These are phyloP conservation scores for Bovichtus variegatus DNA, from an alignment of 2,797 vertebrate genomes.

Conservation along the genomic window DNA sequence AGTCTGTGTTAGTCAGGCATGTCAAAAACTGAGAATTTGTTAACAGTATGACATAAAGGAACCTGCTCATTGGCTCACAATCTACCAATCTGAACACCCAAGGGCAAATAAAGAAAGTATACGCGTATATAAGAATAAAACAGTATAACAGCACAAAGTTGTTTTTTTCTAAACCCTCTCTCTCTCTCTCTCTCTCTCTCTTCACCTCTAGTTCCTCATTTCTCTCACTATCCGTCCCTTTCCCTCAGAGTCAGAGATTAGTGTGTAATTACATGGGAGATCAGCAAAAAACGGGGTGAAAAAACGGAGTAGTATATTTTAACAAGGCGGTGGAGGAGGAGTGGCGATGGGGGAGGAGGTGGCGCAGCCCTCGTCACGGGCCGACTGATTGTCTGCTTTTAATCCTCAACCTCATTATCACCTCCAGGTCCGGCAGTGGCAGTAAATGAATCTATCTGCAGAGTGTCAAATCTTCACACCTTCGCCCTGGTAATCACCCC, in stretches of 20 bases:
- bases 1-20: not conserved
- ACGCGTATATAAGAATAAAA: not conserved
- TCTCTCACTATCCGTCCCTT: slow-evolving; percentile 26
- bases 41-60: not conserved
- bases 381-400: slow-evolving; percentile 93
- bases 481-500: slow-evolving; percentile 92
- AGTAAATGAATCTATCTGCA: slow-evolving; percentile 97
- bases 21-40: not conserved
- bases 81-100: not conserved
- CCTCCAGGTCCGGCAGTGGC: slow-evolving; percentile 95
- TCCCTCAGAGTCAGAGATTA: slow-evolving; percentile 81
- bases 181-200: not conserved
- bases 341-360: slow-evolving; percentile 53
- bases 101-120: not conserved
- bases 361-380: slow-evolving; percentile 82
- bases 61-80: not conserved
- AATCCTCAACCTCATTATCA: slow-evolving; percentile 99
- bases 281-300: slow-evolving; percentile 74
- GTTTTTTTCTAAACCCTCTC: not conserved
- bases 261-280: slow-evolving; percentile 83
- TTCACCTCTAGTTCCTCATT: slow-evolving; percentile 23
- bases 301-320: slow-evolving; percentile 81
- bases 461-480: slow-evolving; percentile 97
- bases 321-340: slow-evolving; percentile 82
- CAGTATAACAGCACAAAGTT: not conserved